Evolutionary conservation across 2,888 invertebrate species (phyloP), one percentile per base, ranked within the genome.

Genomic region (Leucophenga maculata): DNA sequence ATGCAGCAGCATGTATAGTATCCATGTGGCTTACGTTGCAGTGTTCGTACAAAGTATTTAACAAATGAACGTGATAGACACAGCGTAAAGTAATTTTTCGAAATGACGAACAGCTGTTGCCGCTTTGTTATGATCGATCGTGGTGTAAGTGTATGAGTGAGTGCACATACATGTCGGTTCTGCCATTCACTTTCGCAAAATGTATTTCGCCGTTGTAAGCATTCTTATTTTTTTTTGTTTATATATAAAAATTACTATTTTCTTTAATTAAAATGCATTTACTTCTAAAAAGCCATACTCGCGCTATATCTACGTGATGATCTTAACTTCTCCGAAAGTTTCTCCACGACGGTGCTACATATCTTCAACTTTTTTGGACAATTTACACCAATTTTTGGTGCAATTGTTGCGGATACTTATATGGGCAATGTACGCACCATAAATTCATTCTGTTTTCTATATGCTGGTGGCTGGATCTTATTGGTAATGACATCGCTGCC

Each of bases 361-460:
- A 87, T 89, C 6, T 93, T 92, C 78, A 90, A 90, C 71, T 91
- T 92, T 84, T 86, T 92, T 71, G 91, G 92, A 39, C 93, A 93
- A 83, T 90, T 92, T 78, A 91, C 91, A 39, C 93, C 93, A 0
- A 84, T 93, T 9, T 83, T 93, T 70, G 93, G 93, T 8, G 93
- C 93, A 9, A 89, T 93, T 16, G 76, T 93, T 16, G 92, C 93
- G 0, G 93, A 93, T 82, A 91, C 91, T 62, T 91, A 90, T 74
- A 85, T 92, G 32, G 93, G 93, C 68, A 92, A 88, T 78, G 79
- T 84, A n/a, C 85, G 84, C 1, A 86, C 92, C 0, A 92, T 93
- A 72, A 88, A 92, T n/a, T 90, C 89, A 75, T 87, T 92, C 57
- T 92, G 91, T 20, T 86, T 91, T 18, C 78, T 93, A 6, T 93